Conservation (phyloP, 2,888 invertebrate genomes). For the Dugesia japonica region DNA sequence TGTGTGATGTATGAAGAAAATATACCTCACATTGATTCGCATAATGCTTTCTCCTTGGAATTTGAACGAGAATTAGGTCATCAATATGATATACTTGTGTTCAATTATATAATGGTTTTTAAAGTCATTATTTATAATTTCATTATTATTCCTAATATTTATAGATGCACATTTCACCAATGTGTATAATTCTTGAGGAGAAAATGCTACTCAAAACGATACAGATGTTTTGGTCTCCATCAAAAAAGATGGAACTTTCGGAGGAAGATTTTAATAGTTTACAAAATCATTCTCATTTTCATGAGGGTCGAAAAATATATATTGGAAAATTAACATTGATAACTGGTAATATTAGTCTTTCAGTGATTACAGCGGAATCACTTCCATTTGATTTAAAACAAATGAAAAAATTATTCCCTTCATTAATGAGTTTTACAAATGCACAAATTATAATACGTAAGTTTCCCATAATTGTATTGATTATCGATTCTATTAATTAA, state of each 20-base stretch:
- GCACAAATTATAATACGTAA: slow-evolving; percentile 66
- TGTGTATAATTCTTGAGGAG: background rate
- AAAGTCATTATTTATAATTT: background rate
- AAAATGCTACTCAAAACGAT: background rate
- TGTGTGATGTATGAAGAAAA: background rate
- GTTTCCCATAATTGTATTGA: slow-evolving; percentile 27
- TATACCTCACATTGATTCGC: background rate
- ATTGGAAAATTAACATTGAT: slow-evolving; percentile 66
- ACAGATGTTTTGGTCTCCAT: background rate
- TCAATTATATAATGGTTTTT: background rate
- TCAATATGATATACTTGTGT: background rate
- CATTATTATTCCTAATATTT: background rate
- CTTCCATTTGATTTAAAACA: slow-evolving; percentile 60
- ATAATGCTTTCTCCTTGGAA: background rate
- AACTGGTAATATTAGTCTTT: slow-evolving; percentile 66
- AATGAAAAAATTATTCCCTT: slow-evolving; percentile 71
- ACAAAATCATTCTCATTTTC: background rate
- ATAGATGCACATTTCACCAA: background rate
- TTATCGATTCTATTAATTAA: too few relatives aligned
- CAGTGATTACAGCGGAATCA: slow-evolving; percentile 72
- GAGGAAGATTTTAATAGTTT: background rate
- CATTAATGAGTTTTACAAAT: slow-evolving; percentile 84
- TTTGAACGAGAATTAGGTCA: background rate
- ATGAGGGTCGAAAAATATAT: slow-evolving; percentile 64
- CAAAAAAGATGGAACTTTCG: background rate